Base-by-base conservation (phyloP, 1,140 invertebrate genomes). In the Aphis craccivora region DNA sequence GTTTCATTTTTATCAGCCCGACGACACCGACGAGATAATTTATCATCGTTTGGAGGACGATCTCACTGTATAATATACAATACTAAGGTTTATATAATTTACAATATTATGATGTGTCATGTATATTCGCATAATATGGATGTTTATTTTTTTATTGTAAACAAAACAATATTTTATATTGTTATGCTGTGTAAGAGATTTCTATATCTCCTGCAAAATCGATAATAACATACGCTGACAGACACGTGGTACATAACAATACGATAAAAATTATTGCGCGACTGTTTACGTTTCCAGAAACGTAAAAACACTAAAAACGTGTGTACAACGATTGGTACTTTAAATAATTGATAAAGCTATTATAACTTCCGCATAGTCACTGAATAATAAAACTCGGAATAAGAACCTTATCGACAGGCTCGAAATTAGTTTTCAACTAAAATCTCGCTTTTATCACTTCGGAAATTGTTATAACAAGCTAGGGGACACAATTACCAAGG, bases 31-130 rank as follows among this genome's bases (percentile, higher is more conserved):
- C 81, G 5, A 23, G 81, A 40, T 83, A 83, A 83, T 83, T 83
- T 83, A 83, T 83, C 18, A 23, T 83, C 37, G 81, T 83, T 83
- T 83, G 35, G 81, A 83, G 81, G 81, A 83, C 81, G 60, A 35
- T 40, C 35, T 40, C 81, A 23, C n/a, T 37, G 11, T 22, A 22
- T 40, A 40, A 22, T 40, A 40, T 40, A 25, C 30, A 60, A 60
- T 30, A 60, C 81, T 20, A 18, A 18, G 7, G 35, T 83, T 37
- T 40, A 9, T 11, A 40, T 23, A 23, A 83, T 40, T 40, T 23
- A 40, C 37, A 35, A 37, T 83, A 67, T n/a, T 76, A n/a, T 76
- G 60, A 76, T n/a, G 60, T 76, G 60, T 76, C 60, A 76, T 76
- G 60, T n/a, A 51, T 14, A 83, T 22, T 23, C 81, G n/a, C 35